Conservation (phyloP, 2,888 invertebrate genomes). For the Cheilosia urbana region DNA sequence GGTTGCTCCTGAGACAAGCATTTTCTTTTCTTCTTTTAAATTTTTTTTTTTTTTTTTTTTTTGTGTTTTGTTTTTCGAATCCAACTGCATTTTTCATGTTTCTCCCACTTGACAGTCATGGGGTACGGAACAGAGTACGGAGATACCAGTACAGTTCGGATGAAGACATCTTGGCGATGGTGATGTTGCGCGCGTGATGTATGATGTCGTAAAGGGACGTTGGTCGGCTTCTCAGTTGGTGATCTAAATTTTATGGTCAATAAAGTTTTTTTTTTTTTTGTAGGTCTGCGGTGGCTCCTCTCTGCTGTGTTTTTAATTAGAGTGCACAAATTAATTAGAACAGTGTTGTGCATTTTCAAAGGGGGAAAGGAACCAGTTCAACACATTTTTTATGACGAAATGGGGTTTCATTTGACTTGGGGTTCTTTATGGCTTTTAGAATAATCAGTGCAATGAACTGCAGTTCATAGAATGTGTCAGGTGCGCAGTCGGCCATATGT, state of each 20-base stretch:
- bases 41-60: conserved; percentile 11
- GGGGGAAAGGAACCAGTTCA: conserved; percentile 10
- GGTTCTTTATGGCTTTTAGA: conserved; percentile 37
- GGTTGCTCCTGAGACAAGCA: conserved; percentile 59
- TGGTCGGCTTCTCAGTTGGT: conserved; percentile 6
- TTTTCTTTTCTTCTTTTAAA: conserved; percentile 29
- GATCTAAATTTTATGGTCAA: conserved; percentile 68
- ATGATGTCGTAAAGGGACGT: not conserved
- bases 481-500: not conserved
- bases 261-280: conserved; percentile 51
- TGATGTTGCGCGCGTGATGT: conserved; percentile 10
- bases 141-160: not conserved
- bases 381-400: not conserved
- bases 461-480: not conserved
- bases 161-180: conserved; percentile 2
- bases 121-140: too few species aligned
- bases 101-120: not conserved
- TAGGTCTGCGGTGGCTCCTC: not conserved
- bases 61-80: conserved; percentile 22
- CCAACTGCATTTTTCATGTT: conserved; percentile 34
- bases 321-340: conserved; percentile 59
- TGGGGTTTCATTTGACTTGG: conserved; percentile 25
- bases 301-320: conserved; percentile 20
- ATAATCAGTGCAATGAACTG: conserved; percentile 32
- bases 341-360: conserved; percentile 15